These are phyloP conservation scores for Centropus bengalensis DNA, from an alignment of 2,113 vertebrate species.

Conservation along the genomic window DNA sequence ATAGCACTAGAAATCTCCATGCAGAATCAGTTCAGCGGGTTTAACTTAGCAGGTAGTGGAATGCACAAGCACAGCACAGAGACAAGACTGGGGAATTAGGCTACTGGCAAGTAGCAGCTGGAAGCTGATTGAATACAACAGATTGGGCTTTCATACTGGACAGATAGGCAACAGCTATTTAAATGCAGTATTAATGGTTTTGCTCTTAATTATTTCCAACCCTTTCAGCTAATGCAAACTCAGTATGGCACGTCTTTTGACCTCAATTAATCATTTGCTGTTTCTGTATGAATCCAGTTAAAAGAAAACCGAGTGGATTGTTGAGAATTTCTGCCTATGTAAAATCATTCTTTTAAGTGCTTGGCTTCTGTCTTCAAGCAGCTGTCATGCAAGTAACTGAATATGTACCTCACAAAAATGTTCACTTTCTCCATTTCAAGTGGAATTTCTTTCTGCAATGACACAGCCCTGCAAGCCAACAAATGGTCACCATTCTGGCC, in stretches of 20 bases:
- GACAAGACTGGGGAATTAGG: slow-evolving; percentile 62
- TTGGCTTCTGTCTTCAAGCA: slow-evolving; percentile 39
- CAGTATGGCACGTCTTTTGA: neutral
- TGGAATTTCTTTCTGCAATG: slow-evolving; percentile 45
- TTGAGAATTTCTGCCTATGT: neutral
- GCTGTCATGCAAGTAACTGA: slow-evolving; percentile 37
- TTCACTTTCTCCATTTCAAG: slow-evolving; percentile 56
- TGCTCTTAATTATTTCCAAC: slow-evolving; percentile 68
- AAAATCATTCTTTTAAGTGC: neutral
- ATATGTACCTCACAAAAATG: slow-evolving; percentile 38
- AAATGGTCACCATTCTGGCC: slow-evolving; percentile 18
- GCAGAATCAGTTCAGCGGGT: slow-evolving; percentile 13
- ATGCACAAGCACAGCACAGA: slow-evolving; percentile 56
- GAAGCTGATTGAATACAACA: slow-evolving; percentile 64
- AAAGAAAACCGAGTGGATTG: slow-evolving; percentile 3
- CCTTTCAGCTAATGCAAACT: slow-evolving; percentile 18
- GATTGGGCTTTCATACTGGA: slow-evolving; percentile 63
- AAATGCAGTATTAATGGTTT: slow-evolving; percentile 64
- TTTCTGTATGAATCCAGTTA: neutral
- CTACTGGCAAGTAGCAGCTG: slow-evolving; percentile 61
- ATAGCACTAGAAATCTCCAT: slow-evolving; percentile 26
- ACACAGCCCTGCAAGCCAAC: slow-evolving; percentile 12
- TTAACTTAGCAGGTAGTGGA: slow-evolving; percentile 61
- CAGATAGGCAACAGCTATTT: slow-evolving; percentile 66
- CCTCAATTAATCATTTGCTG: slow-evolving; percentile 43